A percentile compares a stretch with the other conserved stretches of the same genome.
Conservation (phyloP, 2,888 invertebrate species). For the Argyra leucocephala region DNA sequence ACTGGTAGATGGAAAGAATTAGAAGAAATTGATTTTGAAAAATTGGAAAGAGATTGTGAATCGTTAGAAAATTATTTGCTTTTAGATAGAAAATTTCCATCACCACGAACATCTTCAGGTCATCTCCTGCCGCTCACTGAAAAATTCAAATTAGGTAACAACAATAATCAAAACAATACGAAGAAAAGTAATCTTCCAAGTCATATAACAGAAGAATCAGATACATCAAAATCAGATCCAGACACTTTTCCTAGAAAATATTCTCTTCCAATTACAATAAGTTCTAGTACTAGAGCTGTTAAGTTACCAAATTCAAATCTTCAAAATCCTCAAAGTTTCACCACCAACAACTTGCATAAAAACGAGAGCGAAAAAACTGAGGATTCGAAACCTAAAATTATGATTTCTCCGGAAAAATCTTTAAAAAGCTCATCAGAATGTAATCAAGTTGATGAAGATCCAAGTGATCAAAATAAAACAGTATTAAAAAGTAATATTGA, state of each 20-base stretch:
- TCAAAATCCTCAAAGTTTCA: no score
- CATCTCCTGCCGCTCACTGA: no score
- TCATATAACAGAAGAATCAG: not conserved
- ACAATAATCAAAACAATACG: not conserved
- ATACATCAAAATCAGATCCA: not conserved
- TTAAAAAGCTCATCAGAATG: conserved; percentile 31
- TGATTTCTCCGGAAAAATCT: conserved; percentile 24
- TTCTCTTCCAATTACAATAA: not conserved
- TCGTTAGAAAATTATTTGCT: not conserved
- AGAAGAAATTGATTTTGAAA: not conserved
- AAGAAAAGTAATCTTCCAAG: not conserved
- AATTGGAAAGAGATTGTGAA: not conserved
- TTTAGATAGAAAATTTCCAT: not conserved
- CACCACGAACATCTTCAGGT: not conserved
- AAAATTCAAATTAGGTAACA: not conserved
- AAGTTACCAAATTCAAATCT: no score
- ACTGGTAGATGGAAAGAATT: not conserved
- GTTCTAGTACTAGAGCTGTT: no score
- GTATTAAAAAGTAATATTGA: not conserved
- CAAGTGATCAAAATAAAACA: conserved; percentile 38
- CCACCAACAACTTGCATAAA: not conserved
- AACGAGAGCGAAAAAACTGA: no score
- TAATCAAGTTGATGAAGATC: conserved; percentile 27
- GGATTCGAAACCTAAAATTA: no score
- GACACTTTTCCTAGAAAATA: not conserved